Evolutionary conservation across 2,888 invertebrate genomes (phyloP), one percentile per base, ranked within the genome.

Genomic region (Eupithecia abbreviata): DNA sequence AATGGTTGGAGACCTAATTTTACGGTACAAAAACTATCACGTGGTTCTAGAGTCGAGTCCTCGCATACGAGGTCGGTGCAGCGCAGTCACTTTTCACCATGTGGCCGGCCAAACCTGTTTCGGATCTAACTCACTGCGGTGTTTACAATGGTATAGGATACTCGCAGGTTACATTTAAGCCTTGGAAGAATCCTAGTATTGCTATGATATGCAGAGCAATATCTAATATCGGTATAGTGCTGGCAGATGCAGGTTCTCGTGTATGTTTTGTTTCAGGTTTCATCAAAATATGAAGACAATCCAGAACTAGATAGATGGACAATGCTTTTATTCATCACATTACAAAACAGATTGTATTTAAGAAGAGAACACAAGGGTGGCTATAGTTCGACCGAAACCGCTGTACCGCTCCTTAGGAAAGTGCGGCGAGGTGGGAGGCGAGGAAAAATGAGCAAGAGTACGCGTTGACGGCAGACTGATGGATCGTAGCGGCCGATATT

Each of bases 1-100:
- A 67, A 18, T 15, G 12, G 9, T 15, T 30, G 41, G 43, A 45
- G 9, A 15, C 2, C 6, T n/a, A 6, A 51, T n/a, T 51, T 51
- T 5, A 51, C 15, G n/a, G n/a, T 51, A 15, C 51, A n/a, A 51
- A 45, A 68, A 45, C 18, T 45, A 43, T 47, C 68, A 68, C 68
- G 68, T 68, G 68, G 75, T 68, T 58, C n/a, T n/a, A 45, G 6
- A 15, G 3, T 67, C 12, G n/a, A 67, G 47, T 18, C 47, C 43
- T 10, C n/a, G 43, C 67, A 73, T 71, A 75, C 75, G 79, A 79
- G 78, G 80, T 77, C 79, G 75, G 72, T 79, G 82, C 84, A 84
- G 84, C 81, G 84, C 71, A 72, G 85, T 88, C 87, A 89, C 91
- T 91, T 91, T 91, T 90, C 90, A 90, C 89, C 89, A 90, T 89